These are phyloP conservation scores for Elymnias hypermnestra DNA, from an alignment of 1,140 invertebrate genomes.

Conservation along the genomic window DNA sequence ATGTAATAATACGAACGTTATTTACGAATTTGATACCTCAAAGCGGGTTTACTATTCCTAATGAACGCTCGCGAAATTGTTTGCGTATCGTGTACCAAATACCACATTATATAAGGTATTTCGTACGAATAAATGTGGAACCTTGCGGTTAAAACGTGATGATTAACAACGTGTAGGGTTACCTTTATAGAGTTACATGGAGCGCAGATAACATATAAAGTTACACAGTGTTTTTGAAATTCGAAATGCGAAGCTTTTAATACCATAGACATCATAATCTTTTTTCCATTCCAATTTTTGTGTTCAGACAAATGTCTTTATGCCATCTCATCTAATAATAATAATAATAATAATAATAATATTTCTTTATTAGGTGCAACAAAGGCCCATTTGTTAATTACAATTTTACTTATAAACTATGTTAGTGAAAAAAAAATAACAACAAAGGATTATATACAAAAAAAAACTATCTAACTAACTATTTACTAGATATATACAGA, in stretches of 20 bases:
- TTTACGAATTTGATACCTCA: slow-evolving; percentile 54
- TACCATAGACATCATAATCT: slow-evolving; percentile 6
- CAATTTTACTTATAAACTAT: no score
- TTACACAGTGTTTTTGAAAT: slow-evolving; percentile 21
- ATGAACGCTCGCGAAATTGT: slow-evolving; percentile 50
- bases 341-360: no score
- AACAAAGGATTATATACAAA: no score
- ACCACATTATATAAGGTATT: slow-evolving; percentile 27
- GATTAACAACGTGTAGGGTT: slow-evolving; percentile 39
- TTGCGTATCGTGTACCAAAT: slow-evolving; percentile 29
- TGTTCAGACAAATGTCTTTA: no score
- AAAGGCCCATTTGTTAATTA: no score
- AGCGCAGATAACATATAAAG: slow-evolving; percentile 14
- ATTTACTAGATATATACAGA: no score
- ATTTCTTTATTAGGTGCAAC: slow-evolving; percentile 23
- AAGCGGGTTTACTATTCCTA: slow-evolving; percentile 62
- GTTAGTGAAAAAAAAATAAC: no score
- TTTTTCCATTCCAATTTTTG: no score
- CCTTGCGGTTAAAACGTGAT: slow-evolving; percentile 44
- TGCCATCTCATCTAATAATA: no score
- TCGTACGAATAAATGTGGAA: slow-evolving; percentile 30
- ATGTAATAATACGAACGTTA: slow-evolving; percentile 30
- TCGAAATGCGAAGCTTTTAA: slow-evolving; percentile 12
- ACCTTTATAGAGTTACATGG: slow-evolving; percentile 20
- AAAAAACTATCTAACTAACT: no score